These are phyloP conservation scores for Coreius guichenoti DNA, from an alignment of 2,797 vertebrate species.

Conservation along the genomic window DNA sequence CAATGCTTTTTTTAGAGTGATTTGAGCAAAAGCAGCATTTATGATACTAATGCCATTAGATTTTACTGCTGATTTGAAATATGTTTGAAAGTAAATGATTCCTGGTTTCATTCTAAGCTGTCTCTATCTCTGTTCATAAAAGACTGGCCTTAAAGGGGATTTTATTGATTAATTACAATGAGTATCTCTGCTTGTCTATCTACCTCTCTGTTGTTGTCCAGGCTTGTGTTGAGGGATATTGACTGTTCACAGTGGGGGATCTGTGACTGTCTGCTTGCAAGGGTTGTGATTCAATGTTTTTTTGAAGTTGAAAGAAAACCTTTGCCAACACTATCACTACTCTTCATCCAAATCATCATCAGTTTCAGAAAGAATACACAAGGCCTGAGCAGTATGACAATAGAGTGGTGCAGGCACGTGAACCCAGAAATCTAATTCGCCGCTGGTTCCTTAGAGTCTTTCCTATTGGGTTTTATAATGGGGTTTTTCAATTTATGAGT, in stretches of 20 bases:
- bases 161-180: neutral
- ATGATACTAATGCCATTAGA: neutral
- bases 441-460: too few relatives aligned
- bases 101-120: neutral
- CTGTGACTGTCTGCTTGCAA: neutral
- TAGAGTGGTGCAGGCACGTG: too few relatives aligned
- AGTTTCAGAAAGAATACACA: neutral
- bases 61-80: neutral
- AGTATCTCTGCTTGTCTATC: neutral
- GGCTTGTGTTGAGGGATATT: neutral
- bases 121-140: neutral
- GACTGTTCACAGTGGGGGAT: conserved; percentile 10
- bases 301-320: neutral
- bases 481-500: too few relatives aligned
- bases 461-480: too few relatives aligned
- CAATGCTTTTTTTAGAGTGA: too few relatives aligned
- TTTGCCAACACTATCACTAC: neutral
- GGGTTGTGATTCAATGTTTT: neutral
- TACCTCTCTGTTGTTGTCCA: conserved; percentile 6
- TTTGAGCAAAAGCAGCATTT: neutral
- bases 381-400: neutral
- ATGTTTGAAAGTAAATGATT: neutral
- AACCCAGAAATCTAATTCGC: too few relatives aligned
- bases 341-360: neutral
- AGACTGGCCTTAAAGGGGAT: neutral